Evolutionary conservation across 2,797 vertebrate species (phyloP).

Genomic region (Aphelocoma californica): DNA sequence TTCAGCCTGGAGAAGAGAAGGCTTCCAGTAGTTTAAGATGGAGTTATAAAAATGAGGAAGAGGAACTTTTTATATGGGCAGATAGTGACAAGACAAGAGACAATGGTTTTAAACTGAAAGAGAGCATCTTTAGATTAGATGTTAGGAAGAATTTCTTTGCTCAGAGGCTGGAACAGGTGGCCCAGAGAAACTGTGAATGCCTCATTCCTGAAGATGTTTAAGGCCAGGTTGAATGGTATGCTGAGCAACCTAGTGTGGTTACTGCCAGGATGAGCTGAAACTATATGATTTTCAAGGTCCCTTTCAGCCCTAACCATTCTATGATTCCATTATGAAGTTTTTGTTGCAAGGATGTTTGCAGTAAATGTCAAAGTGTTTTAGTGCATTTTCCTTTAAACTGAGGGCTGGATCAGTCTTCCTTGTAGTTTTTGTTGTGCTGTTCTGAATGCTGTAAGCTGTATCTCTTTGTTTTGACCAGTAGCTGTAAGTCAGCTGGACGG

Average conservation of each 20-base stretch:
- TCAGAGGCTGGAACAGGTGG: background rate
- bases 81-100: background rate
- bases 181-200: background rate
- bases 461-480: constrained; percentile 31
- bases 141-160: background rate
- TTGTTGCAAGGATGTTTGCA: background rate
- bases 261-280: background rate
- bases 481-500: constrained; percentile 4
- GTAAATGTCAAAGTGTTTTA: background rate
- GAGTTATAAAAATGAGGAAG: background rate
- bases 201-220: background rate
- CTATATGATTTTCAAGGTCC: background rate
- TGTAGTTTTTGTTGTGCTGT: background rate
- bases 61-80: background rate
- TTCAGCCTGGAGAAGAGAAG: background rate
- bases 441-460: background rate
- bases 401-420: background rate
- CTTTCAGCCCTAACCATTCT: background rate
- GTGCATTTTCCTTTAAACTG: background rate
- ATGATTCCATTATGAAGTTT: background rate
- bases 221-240: background rate
- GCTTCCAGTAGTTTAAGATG: background rate
- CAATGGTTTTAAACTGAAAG: background rate
- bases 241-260: background rate
- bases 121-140: background rate